Base-by-base conservation (phyloP, 2,888 invertebrate genomes). In the Seira sanloemensis region DNA sequence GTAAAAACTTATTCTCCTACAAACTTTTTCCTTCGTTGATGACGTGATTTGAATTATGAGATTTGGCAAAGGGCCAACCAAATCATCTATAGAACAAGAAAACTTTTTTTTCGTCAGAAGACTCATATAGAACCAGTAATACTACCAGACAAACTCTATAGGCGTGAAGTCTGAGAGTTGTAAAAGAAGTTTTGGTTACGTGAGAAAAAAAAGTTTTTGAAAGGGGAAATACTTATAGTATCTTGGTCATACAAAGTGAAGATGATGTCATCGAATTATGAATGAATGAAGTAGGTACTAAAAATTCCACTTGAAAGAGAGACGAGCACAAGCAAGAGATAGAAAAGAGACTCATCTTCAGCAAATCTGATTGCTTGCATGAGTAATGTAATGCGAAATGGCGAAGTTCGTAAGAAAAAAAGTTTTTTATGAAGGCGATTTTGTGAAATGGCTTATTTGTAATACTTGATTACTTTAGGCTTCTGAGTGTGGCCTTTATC, bases 191-290 rank as follows among this genome's bases (percentile, higher is more conserved):
- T 37, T 37, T 12, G 5, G 12, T 37, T 37, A 37, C 37, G 37
- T 37, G 37, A 37, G 37, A 37, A 37, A n/a, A n/a, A n/a, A 37
- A 37, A 37, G 37, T 37, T 37, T 37, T 37, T 37, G 12, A 7
- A 12, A 37, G 37, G 12, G 54, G 54, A 72, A 71, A 21, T 58
- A 50, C 54, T 72, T 54, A 12, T 19, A 72, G 24, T 23, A 46
- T 69, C 21, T 72, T 72, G 18, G 54, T 54, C 46, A 72, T 37
- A 72, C 23, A 72, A n/a, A 50, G 50, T 72, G 37, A 74, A 74
- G 73, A 74, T 74, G 73, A 74, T 74, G 73, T 74, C 73, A 74
- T 74, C 58, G 58, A 74, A 62, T 21, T 74, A 74, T 74, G 73
- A 74, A 74, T 74, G 73, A 74, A 74, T 54, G 23, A 19, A 58